Evolutionary conservation across 2,888 invertebrate genomes (phyloP).

Genomic region (Tridacna gigas): DNA sequence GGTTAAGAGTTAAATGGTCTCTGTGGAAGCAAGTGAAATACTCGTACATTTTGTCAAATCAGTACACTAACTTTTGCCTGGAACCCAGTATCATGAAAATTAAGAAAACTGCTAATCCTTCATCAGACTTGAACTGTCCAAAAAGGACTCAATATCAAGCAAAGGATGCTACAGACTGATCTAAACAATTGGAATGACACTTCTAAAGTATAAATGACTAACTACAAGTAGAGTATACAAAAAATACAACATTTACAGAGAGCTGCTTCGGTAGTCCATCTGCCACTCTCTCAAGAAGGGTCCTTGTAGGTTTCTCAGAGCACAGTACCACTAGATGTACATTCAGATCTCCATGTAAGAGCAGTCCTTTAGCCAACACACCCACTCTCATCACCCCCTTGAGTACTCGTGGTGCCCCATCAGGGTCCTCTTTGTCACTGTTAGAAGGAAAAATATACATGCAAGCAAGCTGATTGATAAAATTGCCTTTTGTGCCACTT

Average conservation of each 20-base stretch:
- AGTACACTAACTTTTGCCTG: too few relatives aligned
- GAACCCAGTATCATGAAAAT: too few relatives aligned
- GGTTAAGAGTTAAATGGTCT: too few relatives aligned
- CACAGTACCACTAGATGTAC: constrained; percentile 97
- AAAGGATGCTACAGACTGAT: too few relatives aligned
- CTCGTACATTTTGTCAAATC: too few relatives aligned
- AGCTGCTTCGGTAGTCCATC: constrained; percentile 93
- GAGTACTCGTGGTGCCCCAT: constrained; percentile 88
- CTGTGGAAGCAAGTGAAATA: too few relatives aligned
- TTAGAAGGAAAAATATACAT: neutral
- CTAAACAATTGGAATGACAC: too few relatives aligned
- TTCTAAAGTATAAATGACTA: too few relatives aligned
- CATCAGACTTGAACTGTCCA: too few relatives aligned
- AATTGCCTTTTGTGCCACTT: neutral
- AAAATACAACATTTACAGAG: constrained; percentile 65
- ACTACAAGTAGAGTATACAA: neutral
- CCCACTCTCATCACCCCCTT: constrained; percentile 99
- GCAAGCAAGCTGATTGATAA: neutral
- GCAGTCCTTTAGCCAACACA: constrained; percentile 94
- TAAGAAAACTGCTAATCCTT: too few relatives aligned
- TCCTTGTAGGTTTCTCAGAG: constrained; percentile 95
- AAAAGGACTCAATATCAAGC: too few relatives aligned
- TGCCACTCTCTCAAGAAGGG: constrained; percentile 94
- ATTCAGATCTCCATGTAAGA: constrained; percentile 94
- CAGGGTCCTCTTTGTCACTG: constrained; percentile 71